phyloP scores from a whole-genome alignment of 2,888 invertebrate species.

The Nebria salina region DNA sequence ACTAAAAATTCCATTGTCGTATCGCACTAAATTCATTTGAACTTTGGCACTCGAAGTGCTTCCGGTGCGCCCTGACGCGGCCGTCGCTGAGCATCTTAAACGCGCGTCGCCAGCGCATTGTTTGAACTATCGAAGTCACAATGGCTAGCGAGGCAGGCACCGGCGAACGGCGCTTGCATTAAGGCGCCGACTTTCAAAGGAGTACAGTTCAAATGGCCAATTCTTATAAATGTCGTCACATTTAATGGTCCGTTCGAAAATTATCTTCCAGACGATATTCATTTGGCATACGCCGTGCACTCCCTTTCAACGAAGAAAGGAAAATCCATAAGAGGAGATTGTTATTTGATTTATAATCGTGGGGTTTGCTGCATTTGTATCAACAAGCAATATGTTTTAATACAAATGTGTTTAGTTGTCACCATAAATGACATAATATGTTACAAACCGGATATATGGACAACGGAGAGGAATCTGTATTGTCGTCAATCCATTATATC shows the following conservation, averaged over 20 bases:
- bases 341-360: neutral
- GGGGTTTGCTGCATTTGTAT: neutral
- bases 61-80: conserved; percentile 21
- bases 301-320: neutral
- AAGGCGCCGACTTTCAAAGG: conserved; percentile 13
- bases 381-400: neutral
- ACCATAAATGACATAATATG: conserved; percentile 16
- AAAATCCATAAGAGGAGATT: neutral
- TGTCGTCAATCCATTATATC: conserved; percentile 28
- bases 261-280: conserved; percentile 35
- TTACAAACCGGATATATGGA: conserved; percentile 37
- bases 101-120: conserved; percentile 21
- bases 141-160: neutral
- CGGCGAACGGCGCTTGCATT: conserved; percentile 3
- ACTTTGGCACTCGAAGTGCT: conserved; percentile 19
- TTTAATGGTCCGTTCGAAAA: conserved; percentile 32
- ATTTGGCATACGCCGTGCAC: conserved; percentile 22
- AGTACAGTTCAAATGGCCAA: conserved; percentile 28
- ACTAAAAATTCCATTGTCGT: conserved; percentile 53
- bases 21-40: conserved; percentile 52
- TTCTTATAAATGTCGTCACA: conserved; percentile 34
- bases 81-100: conserved; percentile 24
- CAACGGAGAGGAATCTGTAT: conserved; percentile 30
- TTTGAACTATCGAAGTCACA: conserved; percentile 36
- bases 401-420: conserved; percentile 25